Evolutionary conservation across 2,797 vertebrate species (phyloP).

Genomic region (Pseudotriccus pelzelni): DNA sequence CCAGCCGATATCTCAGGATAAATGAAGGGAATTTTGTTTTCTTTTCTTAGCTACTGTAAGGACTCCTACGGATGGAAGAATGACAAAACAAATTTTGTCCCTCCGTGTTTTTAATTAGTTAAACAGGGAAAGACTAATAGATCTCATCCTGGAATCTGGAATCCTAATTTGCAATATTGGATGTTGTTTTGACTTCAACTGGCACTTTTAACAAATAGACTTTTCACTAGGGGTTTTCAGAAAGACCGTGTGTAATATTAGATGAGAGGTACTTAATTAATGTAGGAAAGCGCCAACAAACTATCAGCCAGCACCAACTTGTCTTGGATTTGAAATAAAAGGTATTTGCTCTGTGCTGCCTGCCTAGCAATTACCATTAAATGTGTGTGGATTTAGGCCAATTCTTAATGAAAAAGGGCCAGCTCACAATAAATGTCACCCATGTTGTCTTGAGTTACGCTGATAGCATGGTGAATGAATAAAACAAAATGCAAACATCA

Average conservation of each 20-base stretch:
- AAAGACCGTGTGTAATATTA: constrained; percentile 43
- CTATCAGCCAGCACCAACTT: constrained; percentile 59
- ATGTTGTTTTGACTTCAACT: constrained; percentile 59
- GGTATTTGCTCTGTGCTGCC: constrained; percentile 52
- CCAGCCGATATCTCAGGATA: constrained; percentile 2
- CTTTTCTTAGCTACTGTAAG: constrained; percentile 29
- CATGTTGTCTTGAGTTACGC: not conserved
- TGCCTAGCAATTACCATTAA: constrained; percentile 57
- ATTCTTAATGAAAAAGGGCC: constrained; percentile 58
- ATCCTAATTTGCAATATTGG: constrained; percentile 62
- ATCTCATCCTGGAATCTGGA: constrained; percentile 49
- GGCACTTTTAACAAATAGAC: constrained; percentile 59
- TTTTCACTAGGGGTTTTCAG: constrained; percentile 65
- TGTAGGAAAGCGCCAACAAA: constrained; percentile 44
- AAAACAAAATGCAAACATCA: not conserved
- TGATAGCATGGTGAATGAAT: constrained; percentile 17
- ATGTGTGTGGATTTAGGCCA: constrained; percentile 55
- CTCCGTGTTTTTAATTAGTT: constrained; percentile 47
- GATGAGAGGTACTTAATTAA: constrained; percentile 68
- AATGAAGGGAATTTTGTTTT: constrained; percentile 50
- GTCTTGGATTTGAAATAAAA: constrained; percentile 69
- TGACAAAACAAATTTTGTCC: constrained; percentile 46
- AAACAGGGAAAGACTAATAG: constrained; percentile 61
- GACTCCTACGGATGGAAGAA: not conserved
- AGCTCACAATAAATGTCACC: constrained; percentile 45